Evolutionary conservation across 2,797 vertebrate genomes (phyloP), one percentile per base, ranked within the genome.

Genomic region (Gallinago nigripennis): DNA sequence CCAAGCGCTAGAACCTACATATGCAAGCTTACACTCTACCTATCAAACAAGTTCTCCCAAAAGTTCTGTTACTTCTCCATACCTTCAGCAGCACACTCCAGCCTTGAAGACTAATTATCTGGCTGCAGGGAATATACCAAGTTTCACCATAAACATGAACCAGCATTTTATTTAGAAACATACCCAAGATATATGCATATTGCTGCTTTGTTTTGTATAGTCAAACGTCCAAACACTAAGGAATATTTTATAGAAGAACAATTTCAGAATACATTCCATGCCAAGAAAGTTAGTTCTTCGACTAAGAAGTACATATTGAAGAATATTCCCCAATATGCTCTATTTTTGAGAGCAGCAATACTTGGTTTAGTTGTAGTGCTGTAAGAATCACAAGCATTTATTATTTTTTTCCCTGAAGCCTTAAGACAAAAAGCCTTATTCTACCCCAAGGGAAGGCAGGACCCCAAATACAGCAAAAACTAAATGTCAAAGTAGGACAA

Each of bases 351-450:
- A 69, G 21, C 31, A 54, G 56, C 8, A 41, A n/a, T 10, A 70
- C 24, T 1, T 48, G 46, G 4, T 85, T 28, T 57, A 61, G 79
- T 21, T 33, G 19, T 23, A 53, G 27, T 14, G 6, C 24, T 7
- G 0, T 31, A 73, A 72, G 41, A 60, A 80, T 6, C 7, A 2
- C 0, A 0, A 82, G 31, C 14, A 61, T 19, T 17, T 43, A 17
- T 43, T 43, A 17, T 51, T 78, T 53, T 45, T 39, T 39, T 33
- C 39, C 20, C 23, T 72, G 5, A 77, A 46, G 19, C 20, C 43
- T 57, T 57, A 33, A 63, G 24, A 78, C 20, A 85, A 79, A 79
- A 85, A 88, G 31, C 21, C 18, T 37, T 31, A 37, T 12, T 50
- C 60, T 45, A 33, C 16, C 9, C 17, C 28, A 37, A 57, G 10